Conservation (phyloP, 1,140 invertebrate species). For the Drosophila burlai region DNA sequence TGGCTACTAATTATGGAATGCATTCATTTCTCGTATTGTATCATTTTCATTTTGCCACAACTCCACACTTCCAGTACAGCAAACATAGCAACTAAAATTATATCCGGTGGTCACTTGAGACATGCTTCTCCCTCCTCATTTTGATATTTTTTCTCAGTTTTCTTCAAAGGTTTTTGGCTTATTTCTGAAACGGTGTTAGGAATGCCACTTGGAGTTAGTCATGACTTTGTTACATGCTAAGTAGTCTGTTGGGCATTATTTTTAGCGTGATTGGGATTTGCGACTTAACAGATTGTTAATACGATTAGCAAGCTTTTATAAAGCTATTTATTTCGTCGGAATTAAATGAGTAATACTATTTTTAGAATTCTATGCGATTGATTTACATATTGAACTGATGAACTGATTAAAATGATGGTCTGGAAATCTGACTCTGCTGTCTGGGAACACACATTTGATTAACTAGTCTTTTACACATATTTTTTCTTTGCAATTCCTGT, state of each 20-base stretch:
- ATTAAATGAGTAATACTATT: not conserved
- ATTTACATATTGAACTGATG: not conserved
- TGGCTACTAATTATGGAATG: conserved; percentile 79
- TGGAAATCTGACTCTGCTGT: not conserved
- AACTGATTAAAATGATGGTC: not conserved
- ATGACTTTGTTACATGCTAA: conserved; percentile 10
- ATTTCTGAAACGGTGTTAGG: conserved; percentile 10
- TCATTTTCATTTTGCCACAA: conserved; percentile 67
- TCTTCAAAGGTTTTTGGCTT: not conserved
- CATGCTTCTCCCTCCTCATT: conserved; percentile 28
- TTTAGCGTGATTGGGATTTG: conserved; percentile 2
- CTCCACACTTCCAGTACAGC: conserved; percentile 29
- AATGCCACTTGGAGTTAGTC: conserved; percentile 10
- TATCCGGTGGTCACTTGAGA: conserved; percentile 80
- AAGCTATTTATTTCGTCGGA: not conserved
- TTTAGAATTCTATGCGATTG: not conserved
- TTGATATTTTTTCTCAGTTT: not conserved
- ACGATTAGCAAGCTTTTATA: not conserved
- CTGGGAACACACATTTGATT: not conserved
- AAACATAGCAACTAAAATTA: conserved; percentile 58
- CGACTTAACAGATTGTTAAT: conserved; percentile 2
- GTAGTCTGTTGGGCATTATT: not conserved
- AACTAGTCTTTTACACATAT: too few species aligned
- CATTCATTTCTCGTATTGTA: conserved; percentile 77
- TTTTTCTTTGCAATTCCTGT: not conserved